Evolutionary conservation across 1,140 invertebrate genomes (phyloP).

Genomic region (Cotesia vestalis): DNA sequence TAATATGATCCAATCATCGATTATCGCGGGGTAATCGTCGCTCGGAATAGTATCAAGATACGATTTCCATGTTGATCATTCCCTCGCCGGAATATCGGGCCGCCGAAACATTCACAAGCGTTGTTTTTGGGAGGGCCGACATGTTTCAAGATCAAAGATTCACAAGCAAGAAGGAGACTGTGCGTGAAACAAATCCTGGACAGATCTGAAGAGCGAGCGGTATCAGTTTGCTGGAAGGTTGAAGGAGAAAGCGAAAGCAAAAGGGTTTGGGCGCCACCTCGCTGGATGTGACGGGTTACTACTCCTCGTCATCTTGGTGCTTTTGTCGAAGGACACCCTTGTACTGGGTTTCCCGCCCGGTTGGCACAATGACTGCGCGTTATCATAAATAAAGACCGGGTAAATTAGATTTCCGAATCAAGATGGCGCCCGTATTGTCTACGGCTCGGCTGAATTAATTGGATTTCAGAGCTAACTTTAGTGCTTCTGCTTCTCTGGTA

Average conservation of each 20-base stretch:
- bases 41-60: conserved; percentile 29
- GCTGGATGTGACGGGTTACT: conserved; percentile 35
- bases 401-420: conserved; percentile 62
- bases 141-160: too few species aligned
- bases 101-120: not conserved
- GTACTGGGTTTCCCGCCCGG: conserved; percentile 20
- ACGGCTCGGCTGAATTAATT: conserved; percentile 57
- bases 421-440: conserved; percentile 58
- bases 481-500: conserved; percentile 29
- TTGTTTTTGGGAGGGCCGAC: not conserved
- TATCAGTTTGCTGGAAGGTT: not conserved
- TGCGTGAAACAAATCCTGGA: conserved; percentile 13
- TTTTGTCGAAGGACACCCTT: conserved; percentile 49
- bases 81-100: too few species aligned
- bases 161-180: not conserved
- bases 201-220: not conserved
- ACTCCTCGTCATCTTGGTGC: conserved; percentile 50
- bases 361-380: conserved; percentile 52
- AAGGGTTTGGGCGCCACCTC: not conserved
- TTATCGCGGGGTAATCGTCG: conserved; percentile 39
- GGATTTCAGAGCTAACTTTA: conserved; percentile 58
- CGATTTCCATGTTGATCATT: not conserved
- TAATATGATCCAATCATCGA: conserved; percentile 44
- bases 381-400: conserved; percentile 61
- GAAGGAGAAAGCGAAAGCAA: not conserved